Evolutionary conservation across 2,113 vertebrate genomes (phyloP).

Genomic region (Poeciliopsis turrubarensis): DNA sequence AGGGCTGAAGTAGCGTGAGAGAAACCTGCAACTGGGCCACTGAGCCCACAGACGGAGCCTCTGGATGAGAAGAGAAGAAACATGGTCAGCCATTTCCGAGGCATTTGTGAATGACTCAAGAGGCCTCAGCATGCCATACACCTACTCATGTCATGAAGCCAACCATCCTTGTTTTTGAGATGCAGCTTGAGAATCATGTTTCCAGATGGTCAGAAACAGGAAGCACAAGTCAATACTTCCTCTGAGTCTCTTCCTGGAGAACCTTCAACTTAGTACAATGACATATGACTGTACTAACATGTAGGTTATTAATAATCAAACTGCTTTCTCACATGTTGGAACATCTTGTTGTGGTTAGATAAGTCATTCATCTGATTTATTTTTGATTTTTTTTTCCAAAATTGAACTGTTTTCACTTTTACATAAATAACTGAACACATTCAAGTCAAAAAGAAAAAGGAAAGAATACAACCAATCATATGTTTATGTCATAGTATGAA

Average conservation of each 20-base stretch:
- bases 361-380: not conserved
- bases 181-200: constrained; percentile 26
- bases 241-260: constrained; percentile 19
- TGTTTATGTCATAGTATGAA: no score
- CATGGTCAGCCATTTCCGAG: constrained; percentile 53
- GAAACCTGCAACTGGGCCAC: constrained; percentile 61
- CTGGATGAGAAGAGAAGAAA: constrained; percentile 54
- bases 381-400: not conserved
- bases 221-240: constrained; percentile 34
- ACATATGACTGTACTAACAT: constrained; percentile 9
- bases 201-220: constrained; percentile 39
- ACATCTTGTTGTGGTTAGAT: not conserved
- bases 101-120: constrained; percentile 60
- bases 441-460: no score
- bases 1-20: constrained; percentile 66
- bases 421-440: not conserved
- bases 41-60: constrained; percentile 65
- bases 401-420: not conserved
- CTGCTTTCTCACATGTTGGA: not conserved
- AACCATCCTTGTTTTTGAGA: constrained; percentile 10
- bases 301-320: not conserved
- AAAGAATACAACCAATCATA: no score
- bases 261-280: constrained; percentile 19
- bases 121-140: constrained; percentile 36
- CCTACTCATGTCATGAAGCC: constrained; percentile 47